Evolutionary conservation across 2,888 invertebrate genomes (phyloP).

Genomic region (Brenthis daphne): DNA sequence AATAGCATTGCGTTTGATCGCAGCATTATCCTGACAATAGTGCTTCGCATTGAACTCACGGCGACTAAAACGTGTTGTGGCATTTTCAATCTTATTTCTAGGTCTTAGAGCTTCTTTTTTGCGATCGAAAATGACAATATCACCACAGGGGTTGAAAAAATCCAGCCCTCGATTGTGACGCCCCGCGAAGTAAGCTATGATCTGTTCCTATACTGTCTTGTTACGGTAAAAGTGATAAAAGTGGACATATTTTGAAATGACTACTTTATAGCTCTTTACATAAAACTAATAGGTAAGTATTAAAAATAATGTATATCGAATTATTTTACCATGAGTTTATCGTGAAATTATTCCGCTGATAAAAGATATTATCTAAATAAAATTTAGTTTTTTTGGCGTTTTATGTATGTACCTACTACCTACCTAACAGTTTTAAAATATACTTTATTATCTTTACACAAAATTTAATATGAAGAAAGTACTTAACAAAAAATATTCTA

Average conservation of each 20-base stretch:
- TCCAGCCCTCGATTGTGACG: slow-evolving; percentile 76
- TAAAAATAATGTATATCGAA: no score
- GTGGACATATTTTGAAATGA: slow-evolving; percentile 2
- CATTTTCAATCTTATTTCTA: slow-evolving; percentile 50
- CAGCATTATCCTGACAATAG: slow-evolving; percentile 79
- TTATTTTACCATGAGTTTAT: no score
- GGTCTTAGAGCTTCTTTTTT: slow-evolving; percentile 54
- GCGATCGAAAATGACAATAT: slow-evolving; percentile 55
- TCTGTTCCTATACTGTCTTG: slow-evolving; percentile 73
- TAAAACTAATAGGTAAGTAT: no score
- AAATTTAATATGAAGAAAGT: no score
- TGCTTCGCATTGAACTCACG: slow-evolving; percentile 75
- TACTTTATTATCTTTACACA: no score
- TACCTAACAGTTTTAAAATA: no score
- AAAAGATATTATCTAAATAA: no score
- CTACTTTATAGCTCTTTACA: background rate
- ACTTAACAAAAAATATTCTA: no score
- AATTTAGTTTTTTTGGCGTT: no score
- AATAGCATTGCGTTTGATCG: slow-evolving; percentile 77
- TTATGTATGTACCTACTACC: no score
- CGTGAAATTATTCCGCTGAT: no score
- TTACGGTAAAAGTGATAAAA: slow-evolving; percentile 43
- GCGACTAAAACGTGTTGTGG: slow-evolving; percentile 58
- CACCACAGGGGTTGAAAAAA: slow-evolving; percentile 75
- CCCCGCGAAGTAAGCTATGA: slow-evolving; percentile 81